A percentile compares a stretch with the other conserved stretches of the same genome.
These are phyloP conservation scores for Erpetoichthys calabaricus DNA, from an alignment of 2,797 vertebrate genomes.

Conservation along the genomic window DNA sequence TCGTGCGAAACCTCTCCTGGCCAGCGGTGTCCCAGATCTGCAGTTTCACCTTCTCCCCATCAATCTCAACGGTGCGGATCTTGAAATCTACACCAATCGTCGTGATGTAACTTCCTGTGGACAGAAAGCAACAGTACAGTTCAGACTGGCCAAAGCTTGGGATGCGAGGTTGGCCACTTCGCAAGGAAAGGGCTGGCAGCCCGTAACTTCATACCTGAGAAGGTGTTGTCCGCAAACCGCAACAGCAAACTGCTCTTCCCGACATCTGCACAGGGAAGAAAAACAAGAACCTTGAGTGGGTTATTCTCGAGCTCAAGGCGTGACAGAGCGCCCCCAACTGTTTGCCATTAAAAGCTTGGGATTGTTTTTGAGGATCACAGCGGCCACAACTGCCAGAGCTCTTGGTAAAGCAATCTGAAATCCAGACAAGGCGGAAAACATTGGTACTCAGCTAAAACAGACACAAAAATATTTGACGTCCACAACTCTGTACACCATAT, in stretches of 20 bases:
- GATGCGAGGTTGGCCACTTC: not conserved
- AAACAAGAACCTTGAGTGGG: not conserved
- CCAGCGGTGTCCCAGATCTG: conserved; percentile 71
- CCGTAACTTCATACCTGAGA: conserved; percentile 51
- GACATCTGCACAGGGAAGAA: conserved; percentile 44
- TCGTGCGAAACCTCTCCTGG: conserved; percentile 60
- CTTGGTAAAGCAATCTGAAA: no score
- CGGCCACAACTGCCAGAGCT: no score
- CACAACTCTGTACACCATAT: no score
- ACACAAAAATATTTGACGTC: no score
- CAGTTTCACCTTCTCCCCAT: conserved; percentile 65
- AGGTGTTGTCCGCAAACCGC: conserved; percentile 67
- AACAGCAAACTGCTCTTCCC: conserved; percentile 72
- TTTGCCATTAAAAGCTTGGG: no score
- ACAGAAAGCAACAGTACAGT: not conserved
- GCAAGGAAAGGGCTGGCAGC: not conserved
- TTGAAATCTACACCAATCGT: conserved; percentile 75
- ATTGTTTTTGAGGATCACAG: no score
- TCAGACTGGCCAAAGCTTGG: no score
- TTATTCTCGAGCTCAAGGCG: not conserved
- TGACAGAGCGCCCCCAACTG: not conserved
- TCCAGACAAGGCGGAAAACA: no score
- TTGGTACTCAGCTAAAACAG: no score
- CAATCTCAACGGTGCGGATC: conserved; percentile 65
- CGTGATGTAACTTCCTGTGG: conserved; percentile 68